Conservation (phyloP, 2,113 vertebrate genomes). For the Hemiprocne comata region DNA sequence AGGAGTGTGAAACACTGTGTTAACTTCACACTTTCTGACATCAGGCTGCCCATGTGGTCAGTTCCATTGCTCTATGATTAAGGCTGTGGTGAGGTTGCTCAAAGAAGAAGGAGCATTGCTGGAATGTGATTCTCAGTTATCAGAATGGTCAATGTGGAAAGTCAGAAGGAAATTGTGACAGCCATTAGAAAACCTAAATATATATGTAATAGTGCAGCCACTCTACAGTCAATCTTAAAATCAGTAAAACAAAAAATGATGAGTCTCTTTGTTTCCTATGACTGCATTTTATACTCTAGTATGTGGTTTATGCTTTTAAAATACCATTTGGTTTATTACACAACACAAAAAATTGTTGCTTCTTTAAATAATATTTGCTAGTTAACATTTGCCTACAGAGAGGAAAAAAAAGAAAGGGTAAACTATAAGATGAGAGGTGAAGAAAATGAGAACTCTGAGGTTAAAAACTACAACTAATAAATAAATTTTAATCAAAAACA, state of each 20-base stretch:
- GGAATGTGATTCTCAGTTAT: not conserved
- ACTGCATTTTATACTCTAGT: not conserved
- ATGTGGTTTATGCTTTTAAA: not conserved
- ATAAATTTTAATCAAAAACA: not conserved
- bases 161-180: not conserved
- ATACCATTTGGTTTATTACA: not conserved
- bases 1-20: not conserved
- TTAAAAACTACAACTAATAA: not conserved
- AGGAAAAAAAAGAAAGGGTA: not conserved
- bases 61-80: not conserved
- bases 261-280: not conserved
- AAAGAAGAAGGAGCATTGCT: not conserved
- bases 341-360: not conserved
- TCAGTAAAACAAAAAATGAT: not conserved
- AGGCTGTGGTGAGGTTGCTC: not conserved
- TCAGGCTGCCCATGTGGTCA: not conserved
- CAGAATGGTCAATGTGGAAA: not conserved
- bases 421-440: not conserved
- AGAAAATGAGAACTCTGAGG: not conserved
- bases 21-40: not conserved
- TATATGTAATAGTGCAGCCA: not conserved
- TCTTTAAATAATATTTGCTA: not conserved
- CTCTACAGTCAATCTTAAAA: not conserved
- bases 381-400: not conserved
- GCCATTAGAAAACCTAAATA: not conserved